Base-by-base conservation (phyloP, 2,797 vertebrate species). In the Alectoris magna region DNA sequence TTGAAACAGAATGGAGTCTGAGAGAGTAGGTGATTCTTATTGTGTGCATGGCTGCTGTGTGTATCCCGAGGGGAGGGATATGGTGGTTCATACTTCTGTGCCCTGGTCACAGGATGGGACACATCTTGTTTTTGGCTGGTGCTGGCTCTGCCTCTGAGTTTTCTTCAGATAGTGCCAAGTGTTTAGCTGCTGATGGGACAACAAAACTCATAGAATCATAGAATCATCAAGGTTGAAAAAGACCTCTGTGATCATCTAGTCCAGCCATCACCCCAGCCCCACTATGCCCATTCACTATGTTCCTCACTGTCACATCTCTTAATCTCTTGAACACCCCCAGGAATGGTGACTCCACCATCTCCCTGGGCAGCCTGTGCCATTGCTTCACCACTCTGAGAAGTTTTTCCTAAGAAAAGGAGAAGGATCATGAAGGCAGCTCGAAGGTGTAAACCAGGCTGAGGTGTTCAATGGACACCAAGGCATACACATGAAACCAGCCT, bases 401-500 rank as follows among this genome's bases (percentile, higher is more conserved):
- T 31, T 55, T 67, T 64, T 84, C 10, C 34, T 51, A 53, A 11
- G 15, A 67, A 19, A 75, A 5, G 14, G 14, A 67, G 22, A 75
- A 6, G 5, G 69, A 74, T 5, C 8, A 29, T 41, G 51, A 84
- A 75, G 19, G 29, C n/a, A 70, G 27, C 24, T 31, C 24, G 6
- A 21, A 22, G 53, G 46, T 31, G 43, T 16, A 59, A 59, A 34
- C 7, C n/a, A 77, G 10, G 10, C 8, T 26, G 43, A 82, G 29
- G 6, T 53, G 26, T 36, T 85, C 68, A 71, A 36, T 21, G 59
- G 31, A 38, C 29, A 46, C 4, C 24, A 85, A 82, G 66, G 66
- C 9, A 23, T 0, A 0, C 3, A 43, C 41, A 39, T 0, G 1
- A 77, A 39, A n/a, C 14, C 55, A 1, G 1, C 12, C 6, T 53